These are phyloP conservation scores for Candidula unifasciata DNA, from an alignment of 2,888 invertebrate species.

Conservation along the genomic window DNA sequence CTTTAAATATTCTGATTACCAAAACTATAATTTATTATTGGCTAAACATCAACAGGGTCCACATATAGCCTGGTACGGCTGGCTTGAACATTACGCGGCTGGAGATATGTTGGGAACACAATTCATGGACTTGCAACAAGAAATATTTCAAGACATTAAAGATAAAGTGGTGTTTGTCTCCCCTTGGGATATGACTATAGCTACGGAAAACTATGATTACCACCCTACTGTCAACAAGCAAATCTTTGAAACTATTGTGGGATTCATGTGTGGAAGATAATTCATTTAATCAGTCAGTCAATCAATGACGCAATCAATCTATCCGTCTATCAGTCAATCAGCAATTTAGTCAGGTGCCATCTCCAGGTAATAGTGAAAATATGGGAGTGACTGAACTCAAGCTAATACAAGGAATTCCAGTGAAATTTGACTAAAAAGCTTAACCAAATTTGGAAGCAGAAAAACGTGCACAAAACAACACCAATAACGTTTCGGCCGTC, in stretches of 20 bases:
- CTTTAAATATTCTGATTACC: too few relatives aligned
- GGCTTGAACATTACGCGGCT: constrained; percentile 34
- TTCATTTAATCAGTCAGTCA: too few relatives aligned
- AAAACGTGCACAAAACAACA: too few relatives aligned
- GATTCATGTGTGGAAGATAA: constrained; percentile 20
- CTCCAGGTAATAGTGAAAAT: too few relatives aligned
- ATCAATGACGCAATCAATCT: too few relatives aligned
- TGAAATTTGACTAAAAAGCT: too few relatives aligned
- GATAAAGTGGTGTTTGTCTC: constrained; percentile 25
- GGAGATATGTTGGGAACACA: constrained; percentile 37
- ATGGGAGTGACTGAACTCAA: too few relatives aligned
- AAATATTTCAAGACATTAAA: constrained; percentile 32
- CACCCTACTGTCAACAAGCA: not conserved
- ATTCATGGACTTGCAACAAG: constrained; percentile 6
- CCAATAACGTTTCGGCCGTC: too few relatives aligned
- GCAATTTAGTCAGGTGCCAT: too few relatives aligned
- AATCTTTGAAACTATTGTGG: not conserved
- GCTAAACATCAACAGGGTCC: constrained; percentile 16
- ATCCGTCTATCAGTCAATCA: too few relatives aligned
- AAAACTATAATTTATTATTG: not conserved
- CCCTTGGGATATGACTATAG: constrained; percentile 38
- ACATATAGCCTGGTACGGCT: constrained; percentile 23
- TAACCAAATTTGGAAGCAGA: too few relatives aligned
- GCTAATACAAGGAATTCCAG: too few relatives aligned
- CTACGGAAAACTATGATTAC: not conserved